Evolutionary conservation across 2,888 invertebrate genomes (phyloP).

Genomic region (Steromphala cineraria): DNA sequence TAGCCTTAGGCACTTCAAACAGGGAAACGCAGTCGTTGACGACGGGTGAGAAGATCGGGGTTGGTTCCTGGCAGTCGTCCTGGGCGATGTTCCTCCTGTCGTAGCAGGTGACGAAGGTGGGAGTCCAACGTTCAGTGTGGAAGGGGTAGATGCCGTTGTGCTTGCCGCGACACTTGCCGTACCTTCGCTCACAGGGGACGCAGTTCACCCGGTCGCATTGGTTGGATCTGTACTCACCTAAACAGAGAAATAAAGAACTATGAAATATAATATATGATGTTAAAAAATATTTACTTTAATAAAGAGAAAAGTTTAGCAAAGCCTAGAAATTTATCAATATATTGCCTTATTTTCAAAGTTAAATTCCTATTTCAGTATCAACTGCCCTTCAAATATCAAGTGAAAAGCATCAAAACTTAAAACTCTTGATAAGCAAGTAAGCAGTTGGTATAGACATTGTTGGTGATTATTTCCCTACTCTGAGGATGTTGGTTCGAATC

Average conservation of each 20-base stretch:
- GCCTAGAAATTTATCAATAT: too few relatives aligned
- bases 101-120: conserved; percentile 50
- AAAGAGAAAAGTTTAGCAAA: too few relatives aligned
- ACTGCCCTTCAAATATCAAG: too few relatives aligned
- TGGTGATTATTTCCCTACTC: too few relatives aligned
- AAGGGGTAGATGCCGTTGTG: conserved; percentile 49
- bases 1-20: conserved; percentile 46
- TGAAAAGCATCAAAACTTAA: too few relatives aligned
- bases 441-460: too few relatives aligned
- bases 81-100: conserved; percentile 48
- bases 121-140: conserved; percentile 41
- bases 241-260: not conserved
- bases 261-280: too few relatives aligned
- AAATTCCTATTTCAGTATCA: too few relatives aligned
- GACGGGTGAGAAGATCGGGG: conserved; percentile 47
- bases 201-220: conserved; percentile 39
- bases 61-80: conserved; percentile 47
- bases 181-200: conserved; percentile 41
- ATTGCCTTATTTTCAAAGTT: too few relatives aligned
- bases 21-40: conserved; percentile 44
- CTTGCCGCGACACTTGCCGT: conserved; percentile 42
- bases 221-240: conserved; percentile 47
- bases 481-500: too few relatives aligned
- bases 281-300: too few relatives aligned
- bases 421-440: too few relatives aligned